Evolutionary conservation across 2,113 vertebrate species (phyloP), one percentile per base, ranked within the genome.

Genomic region (Haemorhous mexicanus): DNA sequence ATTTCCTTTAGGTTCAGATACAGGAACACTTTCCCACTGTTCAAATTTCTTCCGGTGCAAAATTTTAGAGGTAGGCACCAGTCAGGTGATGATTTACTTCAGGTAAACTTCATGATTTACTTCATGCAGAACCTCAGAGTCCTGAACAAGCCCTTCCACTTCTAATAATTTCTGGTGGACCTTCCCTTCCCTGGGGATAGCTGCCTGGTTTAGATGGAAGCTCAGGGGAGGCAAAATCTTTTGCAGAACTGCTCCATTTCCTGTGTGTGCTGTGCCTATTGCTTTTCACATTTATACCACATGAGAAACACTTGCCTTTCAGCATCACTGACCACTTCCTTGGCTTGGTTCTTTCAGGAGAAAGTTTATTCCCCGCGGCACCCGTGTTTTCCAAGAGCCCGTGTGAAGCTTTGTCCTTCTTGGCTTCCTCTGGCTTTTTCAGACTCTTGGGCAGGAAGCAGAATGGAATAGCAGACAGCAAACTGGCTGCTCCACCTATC

Each of bases 391-490:
- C 93, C 67, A 85, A 49, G 33, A 61, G 33, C 27, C 85, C 32
- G 1, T 12, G 30, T 23, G 82, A 80, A 58, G 13, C 11, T 83
- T 94, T 96, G 33, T 20, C 59, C 39, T 76, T 86, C 3, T 72
- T 75, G 43, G 90, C 69, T 63, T 84, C 82, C 33, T 91, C 96
- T 27, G 96, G 96, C 80, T 96, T 97, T 58, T 98, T 82, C 93
- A 98, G 94, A 14, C 93, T 98, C 89, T 97, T 96, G 7, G 99
- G 99, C 88, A 99, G 90, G 94, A 99, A 99, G 97, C 98, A 99
- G 94, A 99, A 99, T 28, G 99, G 99, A 83, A 99, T 96, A 73
- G 98, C 98, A 73, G 98, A 95, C 20, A 98, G 62, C 44, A 99
- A 82, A 62, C 87, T 95, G 30, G 97, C 13, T 27, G 30, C 33